Conservation (phyloP, 2,797 vertebrate genomes). For the Myiothlypis chrysogaster region DNA sequence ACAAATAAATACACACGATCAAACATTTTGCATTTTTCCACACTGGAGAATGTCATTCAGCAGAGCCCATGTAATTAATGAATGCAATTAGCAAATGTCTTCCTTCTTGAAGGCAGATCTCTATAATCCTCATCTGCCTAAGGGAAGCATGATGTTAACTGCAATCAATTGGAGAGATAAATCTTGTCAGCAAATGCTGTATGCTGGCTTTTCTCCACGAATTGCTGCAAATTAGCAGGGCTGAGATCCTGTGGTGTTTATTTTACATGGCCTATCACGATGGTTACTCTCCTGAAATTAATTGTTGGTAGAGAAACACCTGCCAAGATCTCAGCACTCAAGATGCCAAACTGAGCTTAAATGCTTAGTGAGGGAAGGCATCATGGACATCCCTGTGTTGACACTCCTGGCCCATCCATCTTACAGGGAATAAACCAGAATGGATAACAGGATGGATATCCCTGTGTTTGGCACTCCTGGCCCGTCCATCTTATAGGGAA, state of each 20-base stretch:
- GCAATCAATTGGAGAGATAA: not conserved
- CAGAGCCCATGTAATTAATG: not conserved
- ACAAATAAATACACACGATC: not conserved
- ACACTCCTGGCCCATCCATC: not conserved
- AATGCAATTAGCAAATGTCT: not conserved
- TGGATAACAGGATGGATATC: not conserved
- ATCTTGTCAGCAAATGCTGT: not conserved
- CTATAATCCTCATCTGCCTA: not conserved
- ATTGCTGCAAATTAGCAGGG: not conserved
- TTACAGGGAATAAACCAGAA: not conserved
- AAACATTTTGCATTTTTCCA: not conserved
- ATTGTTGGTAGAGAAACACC: not conserved
- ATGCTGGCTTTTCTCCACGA: not conserved
- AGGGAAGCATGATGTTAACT: not conserved
- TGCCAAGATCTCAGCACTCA: not conserved
- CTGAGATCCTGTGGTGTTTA: accelerated
- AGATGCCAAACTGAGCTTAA: not conserved
- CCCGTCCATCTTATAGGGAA: not conserved
- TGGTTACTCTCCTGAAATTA: not conserved
- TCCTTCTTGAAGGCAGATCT: not conserved
- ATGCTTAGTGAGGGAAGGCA: not conserved
- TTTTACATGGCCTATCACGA: not conserved
- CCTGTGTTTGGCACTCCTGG: no score
- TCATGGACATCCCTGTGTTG: not conserved
- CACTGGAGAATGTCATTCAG: not conserved